Base-by-base conservation (phyloP, 2,888 invertebrate species). In the Crossocerus cetratus region DNA sequence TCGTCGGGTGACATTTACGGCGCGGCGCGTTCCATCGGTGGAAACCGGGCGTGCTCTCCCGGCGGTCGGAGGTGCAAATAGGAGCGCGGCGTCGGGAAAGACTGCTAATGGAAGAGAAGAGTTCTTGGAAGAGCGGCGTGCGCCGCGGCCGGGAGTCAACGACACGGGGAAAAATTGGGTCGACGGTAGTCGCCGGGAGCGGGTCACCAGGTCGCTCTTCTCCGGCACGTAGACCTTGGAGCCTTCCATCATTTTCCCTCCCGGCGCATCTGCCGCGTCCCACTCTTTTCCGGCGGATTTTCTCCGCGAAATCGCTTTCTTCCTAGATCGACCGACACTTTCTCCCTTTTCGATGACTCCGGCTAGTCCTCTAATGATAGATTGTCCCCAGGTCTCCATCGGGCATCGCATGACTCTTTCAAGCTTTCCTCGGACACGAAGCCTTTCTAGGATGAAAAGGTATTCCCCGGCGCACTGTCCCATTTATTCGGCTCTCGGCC, bases 91-190 rank as follows among this genome's bases (percentile, higher is more conserved):
- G 11, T 49, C 49, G 14, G 13, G 49, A 49, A 49, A 11, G 49
- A 49, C 49, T 16, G 49, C 16, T 49, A 49, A 49, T 49, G 49
- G 49, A 49, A 49, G 16, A 49, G 13, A 49, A 49, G 49, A 49
- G 32, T 32, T 32, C 5, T 32, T 32, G 49, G 49, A 49, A 16
- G 49, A 4, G 14, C 0, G 1, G 14, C 45, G 13, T 0, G 49
- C 14, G 14, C 4, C 13, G 14, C 49, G 49, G 16, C 13, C 4
- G 16, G n/a, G 45, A 49, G 49, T 49, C 67, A 55, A 61, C 55
- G 67, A 67, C 67, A 56, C 67, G 67, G 11, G n/a, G 57, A 18
- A 57, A 63, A 68, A 68, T 62, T 57, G 23, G 68, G 62, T 63
- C 68, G 49, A 11, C 55, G 8, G 32, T 32, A 66, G 53, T 43